Evolutionary conservation across 2,888 invertebrate species (phyloP), one percentile per base, ranked within the genome.

Genomic region (Heliconius ismenius): DNA sequence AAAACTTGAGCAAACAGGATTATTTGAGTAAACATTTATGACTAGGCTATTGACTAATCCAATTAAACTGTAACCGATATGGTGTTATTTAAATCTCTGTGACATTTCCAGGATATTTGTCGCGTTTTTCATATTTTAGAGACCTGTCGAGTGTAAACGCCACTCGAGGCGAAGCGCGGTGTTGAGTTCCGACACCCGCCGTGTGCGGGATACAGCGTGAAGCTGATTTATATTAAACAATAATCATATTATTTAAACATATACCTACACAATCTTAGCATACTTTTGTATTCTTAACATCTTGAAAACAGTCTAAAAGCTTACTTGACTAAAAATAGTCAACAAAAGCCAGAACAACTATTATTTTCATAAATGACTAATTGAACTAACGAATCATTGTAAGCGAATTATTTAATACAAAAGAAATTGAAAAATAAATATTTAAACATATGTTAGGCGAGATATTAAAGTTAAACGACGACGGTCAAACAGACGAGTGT

Each of bases 391-490:
- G 4, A 63, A 11, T 6, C 7, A 58, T 60, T 72, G 10, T 36
- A 28, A 64, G 49, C 18, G 64, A 64, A 43, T 32, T 63, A 54
- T n/a, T 21, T 54, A 7, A 64, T 63, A 75, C 9, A 43, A 54
- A 32, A 58, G 62, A 72, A 32, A 62, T 15, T 73, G 43, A 60
- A 72, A 65, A 75, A 77, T 58, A 76, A 76, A 77, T 72, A 77
- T 74, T 70, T 39, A 60, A 74, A 70, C 36, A 64, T 26, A 21
- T 75, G 76, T 67, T 67, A 75, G 28, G 21, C 39, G 58, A 64
- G 74, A 78, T 78, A 78, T 72, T 60, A 72, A 74, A 70, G 78
- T 70, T 65, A 76, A 70, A 78, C 73, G 73, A 78, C 73, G 69
- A 28, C 32, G 63, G 70, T 70, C 69, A 72, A 63, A 74, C 65